These are phyloP conservation scores for Sebastes flavidus DNA, from an alignment of 2,797 vertebrate genomes.

Conservation along the genomic window DNA sequence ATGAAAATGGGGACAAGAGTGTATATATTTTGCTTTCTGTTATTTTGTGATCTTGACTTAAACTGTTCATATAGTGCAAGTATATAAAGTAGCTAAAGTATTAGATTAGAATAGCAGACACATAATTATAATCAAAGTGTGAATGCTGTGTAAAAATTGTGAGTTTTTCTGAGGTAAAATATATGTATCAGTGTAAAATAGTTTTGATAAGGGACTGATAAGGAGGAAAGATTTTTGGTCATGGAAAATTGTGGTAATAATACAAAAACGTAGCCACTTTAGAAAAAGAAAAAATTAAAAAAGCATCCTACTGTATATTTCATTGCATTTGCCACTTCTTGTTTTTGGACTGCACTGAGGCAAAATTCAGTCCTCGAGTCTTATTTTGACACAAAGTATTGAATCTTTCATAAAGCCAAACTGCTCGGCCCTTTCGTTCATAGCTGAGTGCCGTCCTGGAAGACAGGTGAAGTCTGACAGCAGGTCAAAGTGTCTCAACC, in stretches of 20 bases:
- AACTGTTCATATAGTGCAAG: too few species aligned
- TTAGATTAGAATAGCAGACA: too few species aligned
- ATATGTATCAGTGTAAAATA: too few species aligned
- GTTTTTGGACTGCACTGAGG: too few species aligned
- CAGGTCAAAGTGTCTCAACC: constrained; percentile 13
- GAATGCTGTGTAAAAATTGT: too few species aligned
- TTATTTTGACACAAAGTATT: background rate
- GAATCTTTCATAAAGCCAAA: constrained; percentile 5
- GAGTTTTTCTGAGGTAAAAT: too few species aligned
- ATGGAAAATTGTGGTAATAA: background rate
- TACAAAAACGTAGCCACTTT: background rate
- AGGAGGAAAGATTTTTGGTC: background rate
- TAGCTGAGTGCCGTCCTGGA: background rate
- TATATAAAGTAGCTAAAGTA: too few species aligned
- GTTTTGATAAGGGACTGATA: too few species aligned
- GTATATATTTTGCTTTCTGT: too few species aligned
- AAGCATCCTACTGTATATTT: background rate
- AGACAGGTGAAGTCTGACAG: constrained; percentile 21
- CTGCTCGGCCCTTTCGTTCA: background rate
- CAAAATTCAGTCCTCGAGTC: background rate
- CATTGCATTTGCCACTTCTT: background rate
- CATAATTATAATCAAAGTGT: too few species aligned
- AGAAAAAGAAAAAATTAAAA: background rate
- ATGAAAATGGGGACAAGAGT: too few species aligned
- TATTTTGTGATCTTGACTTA: too few species aligned